Conservation (phyloP, 30 jellyfish, hydroid and myxozoan genomes). For the Pseudorhiza aurosa region DNA sequence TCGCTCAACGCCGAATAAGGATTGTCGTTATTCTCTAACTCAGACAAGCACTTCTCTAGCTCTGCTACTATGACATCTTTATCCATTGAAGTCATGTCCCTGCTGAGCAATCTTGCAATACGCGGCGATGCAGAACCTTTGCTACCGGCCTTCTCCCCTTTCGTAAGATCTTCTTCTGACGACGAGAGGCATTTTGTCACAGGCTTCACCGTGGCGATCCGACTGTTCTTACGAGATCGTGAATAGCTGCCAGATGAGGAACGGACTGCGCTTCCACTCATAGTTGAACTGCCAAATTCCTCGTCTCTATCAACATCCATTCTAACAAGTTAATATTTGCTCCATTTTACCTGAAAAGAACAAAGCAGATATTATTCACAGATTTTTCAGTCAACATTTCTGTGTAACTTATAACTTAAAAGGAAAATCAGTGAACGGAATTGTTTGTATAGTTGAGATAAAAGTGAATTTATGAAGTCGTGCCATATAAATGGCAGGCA, state of each 20-base stretch:
- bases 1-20: slow-evolving; percentile 65
- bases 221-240: slow-evolving; percentile 62
- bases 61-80: slow-evolving; percentile 73
- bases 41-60: slow-evolving; percentile 88
- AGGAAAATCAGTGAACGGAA: not conserved
- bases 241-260: slow-evolving; percentile 43
- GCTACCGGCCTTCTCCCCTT: slow-evolving; percentile 24
- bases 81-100: slow-evolving; percentile 58
- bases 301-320: slow-evolving; percentile 35
- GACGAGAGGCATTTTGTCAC: slow-evolving; percentile 80
- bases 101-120: slow-evolving; percentile 57
- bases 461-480: not conserved
- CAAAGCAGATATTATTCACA: not conserved
- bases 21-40: slow-evolving; percentile 74
- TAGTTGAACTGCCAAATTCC: slow-evolving; percentile 20
- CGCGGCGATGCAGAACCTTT: slow-evolving; percentile 63
- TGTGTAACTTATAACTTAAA: not conserved
- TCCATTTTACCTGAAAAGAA: slow-evolving; percentile 45
- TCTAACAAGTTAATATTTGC: slow-evolving; percentile 20
- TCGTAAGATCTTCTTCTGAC: slow-evolving; percentile 79
- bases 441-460: not conserved
- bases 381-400: not conserved
- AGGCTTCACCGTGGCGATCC: slow-evolving; percentile 96
- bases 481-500: not conserved
- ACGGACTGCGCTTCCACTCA: slow-evolving; percentile 30